A percentile compares a stretch with the other conserved stretches of the same genome.
These are phyloP conservation scores for Alces alces DNA, from an alignment of 2,113 vertebrate species.

Conservation along the genomic window DNA sequence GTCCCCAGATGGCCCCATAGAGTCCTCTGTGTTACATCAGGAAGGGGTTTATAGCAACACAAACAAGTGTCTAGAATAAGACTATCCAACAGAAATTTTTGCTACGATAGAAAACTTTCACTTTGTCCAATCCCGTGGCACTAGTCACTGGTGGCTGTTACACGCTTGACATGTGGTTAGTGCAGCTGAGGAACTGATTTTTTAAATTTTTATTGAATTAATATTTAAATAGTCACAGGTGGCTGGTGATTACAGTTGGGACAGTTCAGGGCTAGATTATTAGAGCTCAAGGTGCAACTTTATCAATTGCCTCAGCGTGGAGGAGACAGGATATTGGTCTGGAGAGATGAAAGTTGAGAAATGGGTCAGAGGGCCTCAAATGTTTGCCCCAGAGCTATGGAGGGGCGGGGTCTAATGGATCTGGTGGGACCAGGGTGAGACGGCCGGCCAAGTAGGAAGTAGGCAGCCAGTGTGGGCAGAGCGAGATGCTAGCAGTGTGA, in stretches of 20 bases:
- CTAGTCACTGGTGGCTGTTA: not conserved
- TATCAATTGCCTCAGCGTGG: not conserved
- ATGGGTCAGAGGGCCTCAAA: too few species aligned
- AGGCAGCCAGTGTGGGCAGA: accelerated
- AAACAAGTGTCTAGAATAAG: accelerated
- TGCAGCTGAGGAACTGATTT: not conserved
- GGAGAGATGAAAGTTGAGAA: not conserved
- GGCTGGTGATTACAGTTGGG: not conserved
- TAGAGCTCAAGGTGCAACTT: not conserved
- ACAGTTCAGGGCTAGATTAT: not conserved
- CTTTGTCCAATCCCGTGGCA: accelerated
- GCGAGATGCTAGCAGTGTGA: not conserved
- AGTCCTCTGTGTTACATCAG: not conserved
- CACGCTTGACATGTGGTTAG: not conserved
- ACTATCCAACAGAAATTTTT: too few species aligned
- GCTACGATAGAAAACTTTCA: accelerated
- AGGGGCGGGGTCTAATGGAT: accelerated
- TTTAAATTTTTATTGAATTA: not conserved
- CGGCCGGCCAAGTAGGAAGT: accelerated
- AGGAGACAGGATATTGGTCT: not conserved
- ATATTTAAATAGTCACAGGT: not conserved
- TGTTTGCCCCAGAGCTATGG: not conserved
- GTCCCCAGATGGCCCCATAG: not conserved
- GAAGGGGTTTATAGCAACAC: not conserved
- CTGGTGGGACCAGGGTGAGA: not conserved